These are phyloP conservation scores for Coracias cyanogaster DNA, from an alignment of 2,797 vertebrate species.

Conservation along the genomic window DNA sequence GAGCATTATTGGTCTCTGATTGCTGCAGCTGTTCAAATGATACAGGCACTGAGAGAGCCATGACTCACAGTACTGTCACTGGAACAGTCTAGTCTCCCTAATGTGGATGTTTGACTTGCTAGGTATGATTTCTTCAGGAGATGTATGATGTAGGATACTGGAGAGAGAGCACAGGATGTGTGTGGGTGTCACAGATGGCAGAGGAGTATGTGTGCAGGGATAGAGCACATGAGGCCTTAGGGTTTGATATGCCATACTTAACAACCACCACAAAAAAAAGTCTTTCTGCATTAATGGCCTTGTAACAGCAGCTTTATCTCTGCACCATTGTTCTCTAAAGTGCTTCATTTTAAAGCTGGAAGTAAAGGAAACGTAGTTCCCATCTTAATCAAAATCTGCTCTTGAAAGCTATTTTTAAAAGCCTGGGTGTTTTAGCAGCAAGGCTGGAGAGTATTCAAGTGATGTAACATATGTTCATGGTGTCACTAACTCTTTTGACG, in stretches of 20 bases:
- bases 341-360: background rate
- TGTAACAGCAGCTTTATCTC: background rate
- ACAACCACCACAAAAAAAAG: background rate
- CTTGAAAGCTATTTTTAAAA: slow-evolving; percentile 27
- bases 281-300: background rate
- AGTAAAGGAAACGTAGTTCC: background rate
- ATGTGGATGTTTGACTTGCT: background rate
- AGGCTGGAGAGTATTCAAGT: background rate
- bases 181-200: slow-evolving; percentile 45
- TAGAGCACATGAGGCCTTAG: background rate
- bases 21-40: slow-evolving; percentile 19
- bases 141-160: background rate
- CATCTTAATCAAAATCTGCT: background rate
- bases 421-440: background rate
- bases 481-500: background rate
- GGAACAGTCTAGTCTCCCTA: background rate
- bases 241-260: background rate
- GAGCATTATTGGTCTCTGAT: background rate
- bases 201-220: background rate
- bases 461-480: background rate
- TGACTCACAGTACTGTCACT: background rate
- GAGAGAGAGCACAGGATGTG: slow-evolving; percentile 17
- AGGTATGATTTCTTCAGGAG: background rate
- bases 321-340: background rate
- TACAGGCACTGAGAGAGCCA: background rate